Base-by-base conservation (phyloP, 2,797 vertebrate genomes). In the Tokudaia muenninki region DNA sequence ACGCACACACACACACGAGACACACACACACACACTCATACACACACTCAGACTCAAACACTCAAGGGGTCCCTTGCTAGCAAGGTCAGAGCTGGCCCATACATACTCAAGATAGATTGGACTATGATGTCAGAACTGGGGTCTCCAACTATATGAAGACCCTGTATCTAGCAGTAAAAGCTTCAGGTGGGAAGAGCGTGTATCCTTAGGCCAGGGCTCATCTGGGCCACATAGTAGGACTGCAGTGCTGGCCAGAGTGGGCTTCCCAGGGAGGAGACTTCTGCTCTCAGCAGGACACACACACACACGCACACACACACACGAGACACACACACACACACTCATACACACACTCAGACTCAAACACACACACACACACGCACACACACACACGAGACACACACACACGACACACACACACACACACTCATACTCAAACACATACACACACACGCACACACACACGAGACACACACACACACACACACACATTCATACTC, bases 201-300 rank as follows among this genome's bases (percentile, higher is more conserved):
- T 0, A 19, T 22, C 14, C 2, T n/a, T 29, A 77, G 52, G 55
- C 41, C 14, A 50, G 47, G 21, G 59, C 26, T 55, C 17, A 21
- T 55, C 57, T 31, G 52, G 26, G 19, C 10, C 50, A 21, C 1
- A 22, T 2, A 50, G 78, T 57, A 67, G 70, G 57, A 3, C 61
- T 37, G 78, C 37, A 13, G 41, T 0, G 6, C 44, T 34, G 57
- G 87, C 57, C 82, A 74, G 78, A 44, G 75, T 75, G 37, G 78
- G 31, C 87, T 70, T 97, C 77, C 11, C 3, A 78, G 77, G 65
- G 77, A 70, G n/a, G 37, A 12, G 34, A 6, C 55, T 90, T 90
- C 37, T 70, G 31, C 22, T 2, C 3, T 0, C 63, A 44, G 59
- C 65, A 9, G 1, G 0, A 29, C 0, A 21, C n/a, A 74, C 21